Evolutionary conservation across 2,113 vertebrate species (phyloP).

Genomic region (Laterallus jamaicensis): DNA sequence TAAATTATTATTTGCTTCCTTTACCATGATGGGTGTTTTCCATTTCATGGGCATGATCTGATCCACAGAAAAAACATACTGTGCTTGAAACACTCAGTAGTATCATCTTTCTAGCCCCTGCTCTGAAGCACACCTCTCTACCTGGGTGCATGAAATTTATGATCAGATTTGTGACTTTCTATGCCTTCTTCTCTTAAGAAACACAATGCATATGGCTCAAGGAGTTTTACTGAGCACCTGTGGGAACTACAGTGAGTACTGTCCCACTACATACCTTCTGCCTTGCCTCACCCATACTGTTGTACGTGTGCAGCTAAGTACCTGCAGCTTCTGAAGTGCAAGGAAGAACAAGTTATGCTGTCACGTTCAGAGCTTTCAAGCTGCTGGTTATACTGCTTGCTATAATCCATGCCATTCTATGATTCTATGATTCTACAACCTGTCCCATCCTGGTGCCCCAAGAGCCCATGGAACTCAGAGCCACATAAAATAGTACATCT

Average conservation of each 20-base stretch:
- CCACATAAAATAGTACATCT: not conserved
- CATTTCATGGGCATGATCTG: not conserved
- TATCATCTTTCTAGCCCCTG: not conserved
- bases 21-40: not conserved
- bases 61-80: not conserved
- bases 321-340: not conserved
- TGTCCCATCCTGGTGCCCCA: no score
- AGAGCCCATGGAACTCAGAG: not conserved
- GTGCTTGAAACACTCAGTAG: not conserved
- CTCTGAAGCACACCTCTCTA: not conserved
- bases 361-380: not conserved
- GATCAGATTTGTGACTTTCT: not conserved
- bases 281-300: not conserved
- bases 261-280: not conserved
- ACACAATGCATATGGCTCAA: not conserved
- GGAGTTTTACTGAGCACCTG: not conserved
- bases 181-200: not conserved
- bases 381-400: not conserved
- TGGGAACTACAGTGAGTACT: not conserved
- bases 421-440: not conserved
- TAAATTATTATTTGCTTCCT: not conserved
- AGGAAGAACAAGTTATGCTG: not conserved
- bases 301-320: not conserved
- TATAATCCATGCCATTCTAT: not conserved
- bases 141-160: not conserved